These are phyloP conservation scores for Polylopha cassiicola DNA, from an alignment of 2,888 invertebrate genomes.

Conservation along the genomic window DNA sequence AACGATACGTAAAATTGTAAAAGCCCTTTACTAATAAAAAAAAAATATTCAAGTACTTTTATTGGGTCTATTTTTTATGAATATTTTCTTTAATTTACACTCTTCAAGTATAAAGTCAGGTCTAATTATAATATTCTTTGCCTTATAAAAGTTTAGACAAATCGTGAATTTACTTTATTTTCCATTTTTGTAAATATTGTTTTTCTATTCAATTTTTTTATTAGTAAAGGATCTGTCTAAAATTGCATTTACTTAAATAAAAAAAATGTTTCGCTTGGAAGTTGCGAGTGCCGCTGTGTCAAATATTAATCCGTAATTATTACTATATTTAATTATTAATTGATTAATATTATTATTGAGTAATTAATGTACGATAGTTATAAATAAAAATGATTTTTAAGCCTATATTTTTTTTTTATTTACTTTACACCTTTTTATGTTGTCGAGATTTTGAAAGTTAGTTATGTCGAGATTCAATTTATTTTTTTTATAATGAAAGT, in stretches of 20 bases:
- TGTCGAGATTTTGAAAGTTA: too few species aligned
- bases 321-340: constrained; percentile 57
- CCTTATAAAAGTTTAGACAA: too few species aligned
- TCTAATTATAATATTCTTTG: too few species aligned
- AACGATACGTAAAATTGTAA: too few species aligned
- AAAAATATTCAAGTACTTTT: too few species aligned
- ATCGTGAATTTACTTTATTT: background rate
- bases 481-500: too few species aligned
- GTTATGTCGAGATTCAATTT: too few species aligned
- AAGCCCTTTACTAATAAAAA: too few species aligned
- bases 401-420: constrained; percentile 44
- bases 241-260: constrained; percentile 58
- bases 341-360: constrained; percentile 63
- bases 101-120: too few species aligned
- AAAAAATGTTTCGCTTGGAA: constrained; percentile 50
- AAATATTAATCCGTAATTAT: constrained; percentile 47
- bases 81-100: too few species aligned
- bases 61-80: too few species aligned
- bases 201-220: constrained; percentile 5
- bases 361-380: constrained; percentile 74
- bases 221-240: constrained; percentile 27
- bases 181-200: background rate
- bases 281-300: constrained; percentile 53
- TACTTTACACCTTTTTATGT: constrained; percentile 5
- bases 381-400: constrained; percentile 74